Evolutionary conservation across 2,797 vertebrate species (phyloP).

Genomic region (Galago senegalensis): DNA sequence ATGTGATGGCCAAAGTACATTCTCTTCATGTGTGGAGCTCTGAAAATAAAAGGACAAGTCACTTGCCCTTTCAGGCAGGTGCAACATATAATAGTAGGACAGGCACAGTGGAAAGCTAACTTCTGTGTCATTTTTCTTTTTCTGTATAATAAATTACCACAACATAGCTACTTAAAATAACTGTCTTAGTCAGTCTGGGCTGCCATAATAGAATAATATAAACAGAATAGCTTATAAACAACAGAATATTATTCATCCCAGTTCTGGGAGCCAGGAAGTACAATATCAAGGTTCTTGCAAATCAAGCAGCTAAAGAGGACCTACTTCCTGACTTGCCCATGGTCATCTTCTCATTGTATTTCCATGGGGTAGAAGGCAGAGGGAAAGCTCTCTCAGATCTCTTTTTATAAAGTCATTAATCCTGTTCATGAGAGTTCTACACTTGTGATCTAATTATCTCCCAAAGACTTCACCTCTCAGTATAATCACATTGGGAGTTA

Average conservation of each 20-base stretch:
- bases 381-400: background rate
- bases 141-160: conserved; percentile 23
- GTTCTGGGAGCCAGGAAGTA: background rate
- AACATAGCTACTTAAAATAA: conserved; percentile 28
- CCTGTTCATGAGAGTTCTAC: background rate
- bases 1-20: background rate
- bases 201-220: background rate
- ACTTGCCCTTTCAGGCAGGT: background rate
- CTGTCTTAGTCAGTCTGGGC: background rate
- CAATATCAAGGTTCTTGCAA: background rate
- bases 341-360: background rate
- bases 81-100: background rate
- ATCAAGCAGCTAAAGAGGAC: background rate
- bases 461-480: background rate
- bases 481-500: background rate
- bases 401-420: background rate
- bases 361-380: background rate
- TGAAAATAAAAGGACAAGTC: background rate
- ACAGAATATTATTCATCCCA: background rate
- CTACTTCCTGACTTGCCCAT: background rate
- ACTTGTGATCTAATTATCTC: background rate
- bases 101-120: background rate
- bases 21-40: background rate
- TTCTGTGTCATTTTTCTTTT: background rate
- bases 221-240: background rate